Evolutionary conservation across 2,888 invertebrate species (phyloP), one percentile per base, ranked within the genome.

Genomic region (Argynnis bischoffii): DNA sequence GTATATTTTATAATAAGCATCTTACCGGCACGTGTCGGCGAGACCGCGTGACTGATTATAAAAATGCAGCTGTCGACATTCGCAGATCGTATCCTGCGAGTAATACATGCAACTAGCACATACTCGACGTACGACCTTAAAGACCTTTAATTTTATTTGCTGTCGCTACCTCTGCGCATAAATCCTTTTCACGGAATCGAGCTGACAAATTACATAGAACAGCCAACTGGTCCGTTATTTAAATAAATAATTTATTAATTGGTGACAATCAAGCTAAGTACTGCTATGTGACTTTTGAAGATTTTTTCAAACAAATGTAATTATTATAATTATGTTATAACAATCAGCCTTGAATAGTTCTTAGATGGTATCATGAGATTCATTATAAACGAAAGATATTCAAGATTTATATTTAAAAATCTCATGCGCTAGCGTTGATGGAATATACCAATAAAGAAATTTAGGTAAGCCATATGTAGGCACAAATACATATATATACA

Each of bases 231-330:
- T 84, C 85, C 84, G 86, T 85, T 86, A 92, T 90, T 90, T 83
- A 85, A 84, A 87, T 91, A 41, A 41, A 41, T 41, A 35, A 35
- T 35, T 26, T 91, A 91, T 92, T 26, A 91, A 91, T 92, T 91
- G 90, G 86, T 84, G 86, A 88, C 90, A 90, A 90, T 90, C 89
- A 88, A 84, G 79, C 79, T 78, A n/a, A n/a, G n/a, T n/a, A 81
- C 84, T 83, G 83, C 83, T 84, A 83, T 83, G 81, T 78, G 78
- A 77, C 77, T 83, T 83, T 81, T 78, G 78, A 77, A 77, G 78
- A 78, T 16, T 50, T 60, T 51, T 26, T 60, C 31, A 35, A 14
- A 14, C 50, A 61, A 46, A 47, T 57, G 81, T 81, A 80, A 79
- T 81, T 81, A 82, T 82, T 51, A 31, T 61, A 61, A 51, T 51